Base-by-base conservation (phyloP, 1,140 invertebrate genomes). In the Bombus cullumanus region DNA sequence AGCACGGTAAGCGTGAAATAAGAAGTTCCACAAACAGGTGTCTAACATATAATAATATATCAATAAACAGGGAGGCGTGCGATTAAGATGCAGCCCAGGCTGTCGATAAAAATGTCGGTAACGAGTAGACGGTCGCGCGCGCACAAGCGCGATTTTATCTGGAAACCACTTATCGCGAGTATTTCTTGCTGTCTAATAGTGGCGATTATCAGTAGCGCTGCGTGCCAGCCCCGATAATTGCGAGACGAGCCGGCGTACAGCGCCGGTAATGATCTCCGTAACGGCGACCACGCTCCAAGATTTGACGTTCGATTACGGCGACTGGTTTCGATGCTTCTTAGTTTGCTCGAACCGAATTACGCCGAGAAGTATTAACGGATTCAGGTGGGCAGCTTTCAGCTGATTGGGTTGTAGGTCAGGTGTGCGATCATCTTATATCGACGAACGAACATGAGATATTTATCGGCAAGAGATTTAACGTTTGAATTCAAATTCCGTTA, bases 181-280 rank as follows among this genome's bases (percentile, higher is more conserved):
- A 66, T 76, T 82, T 75, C 81, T 82, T 76, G 72, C 41, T 59
- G 77, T 85, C 83, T 85, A 85, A 81, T 73, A 71, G 83, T 66
- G 9, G 83, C 78, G 77, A 85, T 85, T 85, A 85, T 85, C 68
- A 66, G 77, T 62, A 62, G 68, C 77, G 69, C 57, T 72, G 66
- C 83, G 69, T 73, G 78, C 68, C 83, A 73, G 78, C 83, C 41
- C 31, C 69, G 66, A 85, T 85, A 85, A 73, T 81, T 81, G 69
- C 77, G 39, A 47, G 81, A 71, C 34, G 77, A 62, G 57, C 34
- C 43, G 53, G 22, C 83, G 47, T 34, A 57, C 53, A 41, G 31
- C 66, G 73, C 57, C 77, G 69, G 68, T 85, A 85, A 85, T 73
- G 83, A 85, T 89, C 83, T 75, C 28, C 41, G 57, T 47, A 68